Conservation (phyloP, 2,888 invertebrate species). For the Apoderus coryli region DNA sequence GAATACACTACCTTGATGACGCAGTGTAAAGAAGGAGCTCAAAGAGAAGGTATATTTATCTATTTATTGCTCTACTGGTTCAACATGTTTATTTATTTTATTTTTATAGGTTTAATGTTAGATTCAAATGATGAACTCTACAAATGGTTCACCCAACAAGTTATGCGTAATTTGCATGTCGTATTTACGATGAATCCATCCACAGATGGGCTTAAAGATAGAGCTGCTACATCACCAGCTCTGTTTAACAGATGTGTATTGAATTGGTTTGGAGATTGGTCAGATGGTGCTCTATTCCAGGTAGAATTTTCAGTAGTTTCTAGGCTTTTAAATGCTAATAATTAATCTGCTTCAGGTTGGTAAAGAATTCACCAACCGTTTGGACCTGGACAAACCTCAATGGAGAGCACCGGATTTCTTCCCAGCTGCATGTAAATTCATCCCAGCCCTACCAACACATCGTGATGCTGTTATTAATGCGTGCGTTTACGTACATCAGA, state of each 20-base stretch:
- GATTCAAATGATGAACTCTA: conserved; percentile 97
- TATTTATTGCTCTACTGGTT: conserved; percentile 3
- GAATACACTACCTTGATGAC: conserved; percentile 99
- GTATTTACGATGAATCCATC: conserved; percentile 99
- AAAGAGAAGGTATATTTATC: conserved; percentile 55
- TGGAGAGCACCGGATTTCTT: conserved; percentile 85
- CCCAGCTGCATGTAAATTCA: conserved; percentile 70
- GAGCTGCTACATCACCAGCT: conserved; percentile 97
- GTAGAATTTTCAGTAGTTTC: no score
- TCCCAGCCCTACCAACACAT: conserved; percentile 62
- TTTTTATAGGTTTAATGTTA: conserved; percentile 62
- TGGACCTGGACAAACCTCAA: conserved; percentile 79
- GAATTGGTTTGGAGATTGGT: conserved; percentile 99
- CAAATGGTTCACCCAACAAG: conserved; percentile 99
- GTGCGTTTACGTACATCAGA: conserved; percentile 96
- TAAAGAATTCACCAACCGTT: conserved; percentile 88
- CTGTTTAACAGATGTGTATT: conserved; percentile 97
- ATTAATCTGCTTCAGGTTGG: conserved; percentile 67
- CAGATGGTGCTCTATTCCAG: conserved; percentile 87
- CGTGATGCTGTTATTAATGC: conserved; percentile 97
- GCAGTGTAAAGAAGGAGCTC: conserved; percentile 98
- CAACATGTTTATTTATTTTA: conserved; percentile 3
- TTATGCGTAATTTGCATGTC: conserved; percentile 97
- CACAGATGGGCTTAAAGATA: conserved; percentile 93
- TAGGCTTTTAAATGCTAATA: no score